These are phyloP conservation scores for Nipponacmea schrenckii DNA, from an alignment of 2,888 invertebrate genomes.

Conservation along the genomic window DNA sequence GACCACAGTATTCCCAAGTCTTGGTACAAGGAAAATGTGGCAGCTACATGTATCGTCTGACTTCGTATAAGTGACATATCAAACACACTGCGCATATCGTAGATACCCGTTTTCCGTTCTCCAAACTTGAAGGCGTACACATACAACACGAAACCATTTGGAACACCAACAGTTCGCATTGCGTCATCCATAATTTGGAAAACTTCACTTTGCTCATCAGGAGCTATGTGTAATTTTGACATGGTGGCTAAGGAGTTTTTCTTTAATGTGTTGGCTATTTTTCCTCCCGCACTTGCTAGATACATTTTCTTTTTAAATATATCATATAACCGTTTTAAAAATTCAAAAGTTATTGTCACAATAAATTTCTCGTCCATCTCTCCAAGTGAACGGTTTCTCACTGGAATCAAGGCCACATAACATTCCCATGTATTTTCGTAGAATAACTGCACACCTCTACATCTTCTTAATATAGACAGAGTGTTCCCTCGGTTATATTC, in stretches of 20 bases:
- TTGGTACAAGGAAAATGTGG: neutral
- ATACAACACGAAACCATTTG: neutral
- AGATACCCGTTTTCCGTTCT: neutral
- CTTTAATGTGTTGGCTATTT: neutral
- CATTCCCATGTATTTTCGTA: neutral
- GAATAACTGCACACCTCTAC: neutral
- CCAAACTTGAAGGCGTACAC: neutral
- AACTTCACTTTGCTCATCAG: neutral
- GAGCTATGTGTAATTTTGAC: neutral
- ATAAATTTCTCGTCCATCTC: neutral
- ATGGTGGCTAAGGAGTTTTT: neutral
- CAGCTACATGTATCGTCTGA: neutral
- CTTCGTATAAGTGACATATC: neutral
- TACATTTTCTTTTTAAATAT: neutral
- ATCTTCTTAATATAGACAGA: neutral
- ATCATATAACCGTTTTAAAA: neutral
- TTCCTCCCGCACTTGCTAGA: neutral
- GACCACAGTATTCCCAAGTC: neutral
- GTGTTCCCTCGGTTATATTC: neutral
- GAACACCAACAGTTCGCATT: neutral
- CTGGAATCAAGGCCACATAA: neutral
- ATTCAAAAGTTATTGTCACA: neutral
- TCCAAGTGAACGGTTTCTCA: neutral
- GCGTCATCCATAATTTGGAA: neutral
- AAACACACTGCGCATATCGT: neutral